A percentile compares a stretch with the other conserved stretches of the same genome.
These are phyloP conservation scores for Herpetotheres cachinnans DNA, from an alignment of 2,113 vertebrate genomes.

Conservation along the genomic window DNA sequence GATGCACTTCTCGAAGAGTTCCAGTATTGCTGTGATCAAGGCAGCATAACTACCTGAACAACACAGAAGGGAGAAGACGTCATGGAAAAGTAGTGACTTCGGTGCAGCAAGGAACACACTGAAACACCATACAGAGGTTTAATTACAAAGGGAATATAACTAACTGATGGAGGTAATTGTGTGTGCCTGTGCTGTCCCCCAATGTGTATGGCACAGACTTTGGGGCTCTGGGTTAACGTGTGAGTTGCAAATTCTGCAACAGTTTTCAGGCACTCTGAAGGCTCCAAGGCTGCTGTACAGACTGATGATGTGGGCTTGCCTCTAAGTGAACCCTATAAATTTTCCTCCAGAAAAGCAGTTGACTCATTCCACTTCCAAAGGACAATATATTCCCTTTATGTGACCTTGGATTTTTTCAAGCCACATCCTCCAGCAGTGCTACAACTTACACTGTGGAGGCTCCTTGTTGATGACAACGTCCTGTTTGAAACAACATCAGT, in stretches of 20 bases:
- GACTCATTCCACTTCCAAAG: background rate
- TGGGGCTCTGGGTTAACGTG: background rate
- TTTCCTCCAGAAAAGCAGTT: background rate
- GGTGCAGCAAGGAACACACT: background rate
- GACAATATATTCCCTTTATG: background rate
- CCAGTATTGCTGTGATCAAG: background rate
- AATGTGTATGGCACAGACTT: background rate
- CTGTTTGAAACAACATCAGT: background rate
- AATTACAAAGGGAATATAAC: background rate
- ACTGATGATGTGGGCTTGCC: background rate
- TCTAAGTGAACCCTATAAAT: background rate
- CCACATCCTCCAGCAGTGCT: background rate
- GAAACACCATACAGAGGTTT: background rate
- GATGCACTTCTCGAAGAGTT: background rate
- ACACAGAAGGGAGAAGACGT: background rate
- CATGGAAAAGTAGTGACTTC: rapidly evolving
- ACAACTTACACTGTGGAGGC: background rate
- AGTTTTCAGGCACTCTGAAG: background rate
- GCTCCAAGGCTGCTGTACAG: background rate
- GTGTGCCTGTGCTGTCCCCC: background rate
- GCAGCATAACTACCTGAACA: background rate
- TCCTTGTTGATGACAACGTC: background rate
- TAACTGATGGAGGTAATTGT: too few species aligned
- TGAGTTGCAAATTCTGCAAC: background rate
- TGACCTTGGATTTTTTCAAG: background rate